A percentile compares a stretch with the other conserved stretches of the same genome.
Conservation (phyloP, 1,140 invertebrate species). For the Hycleus cichorii region DNA sequence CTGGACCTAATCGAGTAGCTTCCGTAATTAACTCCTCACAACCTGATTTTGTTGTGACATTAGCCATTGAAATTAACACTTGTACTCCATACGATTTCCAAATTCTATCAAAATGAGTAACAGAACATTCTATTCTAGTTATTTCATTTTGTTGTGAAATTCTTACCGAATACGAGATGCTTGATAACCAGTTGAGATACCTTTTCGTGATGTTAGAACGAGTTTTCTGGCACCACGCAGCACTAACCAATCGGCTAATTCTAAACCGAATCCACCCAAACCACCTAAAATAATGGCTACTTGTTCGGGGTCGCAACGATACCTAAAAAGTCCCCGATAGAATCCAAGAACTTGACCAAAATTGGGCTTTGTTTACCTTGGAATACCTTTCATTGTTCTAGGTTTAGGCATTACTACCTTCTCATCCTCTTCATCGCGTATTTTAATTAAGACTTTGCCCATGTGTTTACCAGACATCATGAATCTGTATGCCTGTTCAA, state of each 20-base stretch:
- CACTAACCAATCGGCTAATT: slow-evolving; percentile 68
- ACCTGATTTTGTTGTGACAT: slow-evolving; percentile 45
- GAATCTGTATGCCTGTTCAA: slow-evolving; percentile 43
- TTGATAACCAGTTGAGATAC: slow-evolving; percentile 60
- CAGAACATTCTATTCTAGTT: too few species aligned
- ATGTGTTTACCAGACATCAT: too few species aligned
- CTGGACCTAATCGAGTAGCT: slow-evolving; percentile 50
- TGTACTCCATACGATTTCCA: slow-evolving; percentile 17
- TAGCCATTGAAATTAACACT: slow-evolving; percentile 44
- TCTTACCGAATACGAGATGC: slow-evolving; percentile 48
- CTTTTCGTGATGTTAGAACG: too few species aligned
- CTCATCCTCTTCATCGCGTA: slow-evolving; percentile 57
- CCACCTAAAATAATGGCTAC: slow-evolving; percentile 57
- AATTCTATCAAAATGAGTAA: too few species aligned
- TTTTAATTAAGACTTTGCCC: slow-evolving; percentile 68
- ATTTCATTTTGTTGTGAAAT: too few species aligned
- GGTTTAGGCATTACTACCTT: slow-evolving; percentile 38
- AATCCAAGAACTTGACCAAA: too few species aligned
- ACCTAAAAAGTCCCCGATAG: slow-evolving; percentile 7
- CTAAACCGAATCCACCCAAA: slow-evolving; percentile 82
- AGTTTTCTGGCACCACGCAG: slow-evolving; percentile 27
- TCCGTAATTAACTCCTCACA: slow-evolving; percentile 51
- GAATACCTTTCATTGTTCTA: background rate
- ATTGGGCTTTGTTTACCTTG: too few species aligned
- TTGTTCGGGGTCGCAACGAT: slow-evolving; percentile 42